Evolutionary conservation across 2,888 invertebrate genomes (phyloP).

Genomic region (Drosophila percnosoma): DNA sequence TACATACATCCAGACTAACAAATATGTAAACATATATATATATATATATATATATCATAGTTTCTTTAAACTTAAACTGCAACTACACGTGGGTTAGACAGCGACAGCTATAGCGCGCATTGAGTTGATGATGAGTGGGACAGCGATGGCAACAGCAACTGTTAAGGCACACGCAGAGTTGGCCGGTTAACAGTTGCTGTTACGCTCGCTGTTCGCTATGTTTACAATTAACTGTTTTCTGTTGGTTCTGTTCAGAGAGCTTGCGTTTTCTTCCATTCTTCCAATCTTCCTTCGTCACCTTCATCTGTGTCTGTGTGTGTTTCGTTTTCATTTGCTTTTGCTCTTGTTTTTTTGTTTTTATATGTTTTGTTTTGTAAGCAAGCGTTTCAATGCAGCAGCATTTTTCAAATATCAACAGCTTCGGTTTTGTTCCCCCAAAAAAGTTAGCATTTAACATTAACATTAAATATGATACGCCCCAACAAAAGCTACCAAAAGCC

Average conservation of each 20-base stretch:
- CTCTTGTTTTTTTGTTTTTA: constrained; percentile 15
- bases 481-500: constrained; percentile 8
- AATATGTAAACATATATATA: constrained; percentile 24
- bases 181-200: constrained; percentile 15
- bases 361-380: constrained; percentile 42
- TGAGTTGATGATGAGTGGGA: constrained; percentile 47
- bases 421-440: constrained; percentile 35
- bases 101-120: constrained; percentile 55
- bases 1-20: constrained; percentile 32
- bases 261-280: constrained; percentile 26
- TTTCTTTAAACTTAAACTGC: constrained; percentile 45
- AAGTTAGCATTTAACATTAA: constrained; percentile 58
- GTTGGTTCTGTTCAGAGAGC: constrained; percentile 65
- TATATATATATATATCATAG: constrained; percentile 39
- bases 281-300: constrained; percentile 1
- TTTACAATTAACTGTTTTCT: constrained; percentile 17
- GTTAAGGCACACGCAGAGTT: constrained; percentile 11
- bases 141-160: constrained; percentile 22
- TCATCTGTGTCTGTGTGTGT: constrained; percentile 16
- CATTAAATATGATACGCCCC: constrained; percentile 59
- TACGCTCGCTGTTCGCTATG: constrained; percentile 7
- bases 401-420: constrained; percentile 67
- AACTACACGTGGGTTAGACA: constrained; percentile 58
- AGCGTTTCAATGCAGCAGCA: constrained; percentile 66
- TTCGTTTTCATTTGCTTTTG: constrained; percentile 17